Evolutionary conservation across 2,888 invertebrate species (phyloP), one percentile per base, ranked within the genome.

Genomic region (Papilio gigon): DNA sequence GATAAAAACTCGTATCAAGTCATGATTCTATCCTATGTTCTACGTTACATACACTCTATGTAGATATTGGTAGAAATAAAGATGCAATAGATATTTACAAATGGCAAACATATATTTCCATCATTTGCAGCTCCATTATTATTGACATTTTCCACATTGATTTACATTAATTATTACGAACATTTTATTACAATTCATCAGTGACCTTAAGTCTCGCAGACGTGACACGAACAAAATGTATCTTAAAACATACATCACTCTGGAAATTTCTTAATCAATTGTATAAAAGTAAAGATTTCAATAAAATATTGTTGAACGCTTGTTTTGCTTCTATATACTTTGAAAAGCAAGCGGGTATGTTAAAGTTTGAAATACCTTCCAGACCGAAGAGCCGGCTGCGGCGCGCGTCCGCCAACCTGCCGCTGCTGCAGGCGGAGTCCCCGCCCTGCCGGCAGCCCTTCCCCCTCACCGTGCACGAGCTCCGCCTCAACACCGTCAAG

Each of bases 401-500:
- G 1, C 87, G 87, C 30, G 78, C 82, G 4, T 85, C 88, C 0
- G 76, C 78, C 5, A 83, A 81, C 53, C 67, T 64, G 64, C 53
- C 72, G 20, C 71, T 70, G 9, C 33, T 70, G 2, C 63, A 72
- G 2, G 68, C 76, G 12, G 67, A 78, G 3, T 74, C 82, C 2
- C 78, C 81, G 35, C 78, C 82, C 1, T 92, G 91, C 77, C 89
- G 91, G 53, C 86, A 80, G 33, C 90, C 89, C 69, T 90, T 89
- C 80, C 91, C 91, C 0, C 80, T 91, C 44, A 84, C 81, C 5
- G 87, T 92, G 0, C 86, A 88, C 77, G 90, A 91, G 11, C 75
- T 92, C n/a, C 81, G 81, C 0, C 87, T 91, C 71, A 82, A 79
- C 70, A 22, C 70, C 44, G 12, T 61, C 77, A 2, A 59, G 78